These are phyloP conservation scores for Nycticryphes semicollaris DNA, from an alignment of 2,113 vertebrate species.

Conservation along the genomic window DNA sequence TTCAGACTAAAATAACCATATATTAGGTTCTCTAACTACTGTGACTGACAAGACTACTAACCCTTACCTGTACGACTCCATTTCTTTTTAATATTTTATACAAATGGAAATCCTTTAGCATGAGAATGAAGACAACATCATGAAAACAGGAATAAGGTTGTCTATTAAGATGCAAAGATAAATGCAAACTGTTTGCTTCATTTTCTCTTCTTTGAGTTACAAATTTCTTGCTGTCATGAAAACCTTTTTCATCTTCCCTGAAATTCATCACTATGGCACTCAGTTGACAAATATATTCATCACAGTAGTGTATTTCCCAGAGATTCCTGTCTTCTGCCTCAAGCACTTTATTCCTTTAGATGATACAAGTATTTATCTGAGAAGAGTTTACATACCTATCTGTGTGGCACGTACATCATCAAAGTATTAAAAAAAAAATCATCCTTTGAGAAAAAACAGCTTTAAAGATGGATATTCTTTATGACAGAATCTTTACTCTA, in stretches of 20 bases:
- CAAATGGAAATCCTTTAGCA: constrained; percentile 29
- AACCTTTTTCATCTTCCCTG: constrained; percentile 67
- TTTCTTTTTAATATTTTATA: constrained; percentile 47
- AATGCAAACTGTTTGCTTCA: constrained; percentile 60
- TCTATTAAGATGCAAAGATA: constrained; percentile 59
- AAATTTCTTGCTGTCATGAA: constrained; percentile 56
- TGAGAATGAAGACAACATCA: constrained; percentile 40
- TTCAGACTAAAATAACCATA: not conserved
- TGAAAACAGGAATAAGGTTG: constrained; percentile 56
- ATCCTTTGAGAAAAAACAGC: not conserved
- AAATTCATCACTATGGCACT: constrained; percentile 33
- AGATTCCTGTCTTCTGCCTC: constrained; percentile 56
- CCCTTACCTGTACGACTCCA: not conserved
- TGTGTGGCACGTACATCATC: not conserved
- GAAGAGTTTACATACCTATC: constrained; percentile 41
- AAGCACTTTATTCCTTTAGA: constrained; percentile 52
- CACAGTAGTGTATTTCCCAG: constrained; percentile 44
- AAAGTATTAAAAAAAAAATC: not conserved
- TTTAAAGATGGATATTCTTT: not conserved
- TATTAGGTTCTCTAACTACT: not conserved
- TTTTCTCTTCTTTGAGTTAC: constrained; percentile 61
- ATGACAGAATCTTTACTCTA: not conserved
- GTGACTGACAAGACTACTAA: not conserved
- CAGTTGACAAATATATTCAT: constrained; percentile 62
- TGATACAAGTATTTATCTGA: constrained; percentile 56